A percentile compares a stretch with the other conserved stretches of the same genome.
phyloP scores from a whole-genome alignment of 2,113 vertebrate species.

The Eidolon helvum region DNA sequence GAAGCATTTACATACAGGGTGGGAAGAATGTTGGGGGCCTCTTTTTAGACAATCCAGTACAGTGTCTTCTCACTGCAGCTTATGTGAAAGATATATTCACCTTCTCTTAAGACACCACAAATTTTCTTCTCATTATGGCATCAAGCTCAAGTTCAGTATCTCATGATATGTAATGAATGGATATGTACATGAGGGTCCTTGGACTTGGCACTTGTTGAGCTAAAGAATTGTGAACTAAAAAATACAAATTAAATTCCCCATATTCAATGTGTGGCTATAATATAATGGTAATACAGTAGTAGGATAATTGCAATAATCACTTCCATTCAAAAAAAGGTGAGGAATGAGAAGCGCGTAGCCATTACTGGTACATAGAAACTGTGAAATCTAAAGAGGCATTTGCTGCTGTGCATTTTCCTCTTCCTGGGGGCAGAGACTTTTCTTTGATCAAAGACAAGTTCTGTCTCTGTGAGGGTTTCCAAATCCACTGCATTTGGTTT shows the following conservation, averaged over 20 bases:
- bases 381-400: neutral
- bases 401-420: neutral
- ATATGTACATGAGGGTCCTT: neutral
- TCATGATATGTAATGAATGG: neutral
- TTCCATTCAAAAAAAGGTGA: neutral
- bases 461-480: neutral
- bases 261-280: neutral
- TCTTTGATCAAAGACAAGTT: neutral
- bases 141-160: neutral
- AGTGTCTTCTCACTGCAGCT: neutral
- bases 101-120: neutral
- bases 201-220: neutral
- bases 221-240: neutral
- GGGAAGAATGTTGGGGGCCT: too few species aligned
- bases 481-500: neutral
- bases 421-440: neutral
- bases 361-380: neutral
- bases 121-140: neutral
- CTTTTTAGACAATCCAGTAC: neutral
- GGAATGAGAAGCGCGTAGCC: neutral
- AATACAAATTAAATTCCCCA: neutral
- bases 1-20: rapidly evolving
- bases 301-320: neutral
- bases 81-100: neutral
- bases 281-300: neutral